phyloP scores from a whole-genome alignment of 2,797 vertebrate genomes.

The Euphonia xanthogaster region DNA sequence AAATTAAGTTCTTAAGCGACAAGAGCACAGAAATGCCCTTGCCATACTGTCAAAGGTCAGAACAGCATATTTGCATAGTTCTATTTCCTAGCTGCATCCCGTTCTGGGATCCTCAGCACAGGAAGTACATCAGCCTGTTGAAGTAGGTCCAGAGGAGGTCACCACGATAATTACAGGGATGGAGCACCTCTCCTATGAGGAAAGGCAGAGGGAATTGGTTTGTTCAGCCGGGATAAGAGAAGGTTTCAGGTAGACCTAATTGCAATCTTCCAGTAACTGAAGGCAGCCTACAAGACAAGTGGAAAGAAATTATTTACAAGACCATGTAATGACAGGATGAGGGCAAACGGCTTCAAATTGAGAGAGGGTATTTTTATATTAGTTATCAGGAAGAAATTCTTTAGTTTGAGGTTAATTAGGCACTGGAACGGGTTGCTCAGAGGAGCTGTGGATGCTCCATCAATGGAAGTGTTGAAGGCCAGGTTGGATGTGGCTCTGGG shows the following conservation, averaged over 20 bases:
- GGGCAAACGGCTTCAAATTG: not conserved
- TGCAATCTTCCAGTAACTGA: rapidly evolving
- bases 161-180: not conserved
- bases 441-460: not conserved
- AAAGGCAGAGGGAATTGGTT: not conserved
- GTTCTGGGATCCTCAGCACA: not conserved
- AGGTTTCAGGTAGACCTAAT: not conserved
- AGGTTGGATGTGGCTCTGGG: not conserved
- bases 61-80: not conserved
- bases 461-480: not conserved
- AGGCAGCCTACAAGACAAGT: not conserved
- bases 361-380: not conserved
- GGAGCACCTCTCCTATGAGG: not conserved
- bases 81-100: not conserved
- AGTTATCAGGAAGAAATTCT: not conserved
- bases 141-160: not conserved
- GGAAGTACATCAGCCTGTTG: not conserved
- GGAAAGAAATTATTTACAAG: not conserved
- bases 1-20: not conserved
- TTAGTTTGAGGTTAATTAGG: not conserved
- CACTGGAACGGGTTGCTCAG: rapidly evolving
- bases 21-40: not conserved
- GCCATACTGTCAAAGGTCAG: not conserved
- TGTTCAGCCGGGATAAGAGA: not conserved
- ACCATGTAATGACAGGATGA: too few species aligned